Percentiles rank a stretch among this genome's conserved stretches.
These are phyloP conservation scores for Bagarius yarrelli DNA, from an alignment of 2,113 vertebrate genomes.

Conservation along the genomic window DNA sequence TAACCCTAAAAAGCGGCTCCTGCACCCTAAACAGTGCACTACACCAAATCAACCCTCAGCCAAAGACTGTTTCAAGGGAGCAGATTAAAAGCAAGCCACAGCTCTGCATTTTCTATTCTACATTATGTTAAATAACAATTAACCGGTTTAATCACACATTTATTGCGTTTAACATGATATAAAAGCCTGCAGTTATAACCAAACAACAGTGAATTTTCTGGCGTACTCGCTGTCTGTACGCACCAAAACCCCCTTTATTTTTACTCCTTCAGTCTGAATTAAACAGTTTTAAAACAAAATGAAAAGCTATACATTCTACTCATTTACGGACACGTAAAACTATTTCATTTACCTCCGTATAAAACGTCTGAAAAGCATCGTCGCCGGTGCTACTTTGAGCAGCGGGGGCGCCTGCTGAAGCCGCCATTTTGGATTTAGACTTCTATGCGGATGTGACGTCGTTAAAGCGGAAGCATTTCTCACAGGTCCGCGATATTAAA, in stretches of 20 bases:
- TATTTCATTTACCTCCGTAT: constrained; percentile 65
- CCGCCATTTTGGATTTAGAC: constrained; percentile 68
- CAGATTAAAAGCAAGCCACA: background rate
- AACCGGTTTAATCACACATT: background rate
- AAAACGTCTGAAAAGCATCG: constrained; percentile 74
- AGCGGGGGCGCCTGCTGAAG: constrained; percentile 65
- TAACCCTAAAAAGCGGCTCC: background rate
- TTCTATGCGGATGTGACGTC: constrained; percentile 60
- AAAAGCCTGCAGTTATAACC: background rate
- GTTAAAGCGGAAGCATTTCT: constrained; percentile 27
- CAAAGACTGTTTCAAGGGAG: background rate
- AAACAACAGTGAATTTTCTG: background rate
- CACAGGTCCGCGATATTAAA: background rate
- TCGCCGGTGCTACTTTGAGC: constrained; percentile 58
- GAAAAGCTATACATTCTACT: background rate
- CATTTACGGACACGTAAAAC: background rate
- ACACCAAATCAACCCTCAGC: background rate
- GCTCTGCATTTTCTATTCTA: background rate
- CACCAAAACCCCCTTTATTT: background rate
- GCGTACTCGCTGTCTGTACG: no score
- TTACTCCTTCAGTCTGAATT: no score
- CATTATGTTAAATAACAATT: background rate
- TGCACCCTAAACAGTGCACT: background rate
- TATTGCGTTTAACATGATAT: background rate
- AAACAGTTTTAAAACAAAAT: background rate